These are phyloP conservation scores for Pardalotus punctatus DNA, from an alignment of 2,113 vertebrate genomes.

Conservation along the genomic window DNA sequence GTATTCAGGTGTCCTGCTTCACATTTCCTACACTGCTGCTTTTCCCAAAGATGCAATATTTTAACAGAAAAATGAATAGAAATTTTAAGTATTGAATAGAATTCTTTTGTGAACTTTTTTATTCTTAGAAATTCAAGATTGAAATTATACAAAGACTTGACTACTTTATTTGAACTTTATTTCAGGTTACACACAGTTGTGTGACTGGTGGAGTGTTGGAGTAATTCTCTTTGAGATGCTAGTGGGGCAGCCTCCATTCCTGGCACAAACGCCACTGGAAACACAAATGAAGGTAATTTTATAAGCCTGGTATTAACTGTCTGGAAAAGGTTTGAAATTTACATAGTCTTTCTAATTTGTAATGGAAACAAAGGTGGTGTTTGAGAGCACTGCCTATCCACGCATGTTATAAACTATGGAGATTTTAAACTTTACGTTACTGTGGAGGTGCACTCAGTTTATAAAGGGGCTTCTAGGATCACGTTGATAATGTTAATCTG, in stretches of 20 bases:
- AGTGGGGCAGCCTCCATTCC: slow-evolving; percentile 96
- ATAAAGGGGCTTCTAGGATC: neutral
- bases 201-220: slow-evolving; percentile 99
- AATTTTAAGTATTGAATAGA: neutral
- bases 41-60: neutral
- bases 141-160: neutral
- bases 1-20: neutral
- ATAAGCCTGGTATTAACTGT: neutral
- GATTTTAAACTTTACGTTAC: neutral
- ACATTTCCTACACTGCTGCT: neutral
- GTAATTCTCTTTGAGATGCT: slow-evolving; percentile 99
- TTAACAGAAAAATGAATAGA: neutral
- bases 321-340: neutral
- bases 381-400: neutral
- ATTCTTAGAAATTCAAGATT: neutral
- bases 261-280: slow-evolving; percentile 94
- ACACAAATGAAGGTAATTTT: slow-evolving; percentile 94
- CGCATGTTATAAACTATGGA: neutral
- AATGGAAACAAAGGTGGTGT: neutral
- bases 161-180: neutral
- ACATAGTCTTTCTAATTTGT: neutral
- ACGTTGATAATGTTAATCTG: rapidly evolving
- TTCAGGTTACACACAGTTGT: slow-evolving; percentile 93
- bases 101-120: neutral
- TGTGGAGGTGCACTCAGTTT: neutral